phyloP scores from a whole-genome alignment of 92 coral and sea anemone genomes.

The Actinernus sp. region DNA sequence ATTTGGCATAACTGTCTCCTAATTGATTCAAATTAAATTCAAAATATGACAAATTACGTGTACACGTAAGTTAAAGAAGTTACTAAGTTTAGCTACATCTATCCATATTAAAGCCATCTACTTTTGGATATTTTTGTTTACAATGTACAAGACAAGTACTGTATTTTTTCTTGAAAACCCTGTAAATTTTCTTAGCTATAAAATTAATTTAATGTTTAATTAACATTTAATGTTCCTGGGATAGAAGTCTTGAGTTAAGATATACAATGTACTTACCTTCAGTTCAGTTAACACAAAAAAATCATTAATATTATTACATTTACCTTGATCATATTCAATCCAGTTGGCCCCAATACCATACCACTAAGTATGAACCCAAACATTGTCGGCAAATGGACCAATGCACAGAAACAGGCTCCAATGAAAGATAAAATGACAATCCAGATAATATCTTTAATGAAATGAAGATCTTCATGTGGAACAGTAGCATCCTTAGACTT shows the following conservation, averaged over 20 bases:
- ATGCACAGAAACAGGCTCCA: constrained; percentile 80
- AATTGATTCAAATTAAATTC: too few species aligned
- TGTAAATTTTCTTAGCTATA: background rate
- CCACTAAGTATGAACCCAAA: constrained; percentile 98
- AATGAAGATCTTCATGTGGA: constrained; percentile 95
- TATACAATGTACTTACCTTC: too few species aligned
- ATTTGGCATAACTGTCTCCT: too few species aligned
- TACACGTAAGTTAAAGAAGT: too few species aligned
- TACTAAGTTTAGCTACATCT: too few species aligned
- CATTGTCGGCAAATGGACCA: constrained; percentile 90
- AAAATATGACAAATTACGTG: too few species aligned
- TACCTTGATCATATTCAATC: constrained; percentile 91
- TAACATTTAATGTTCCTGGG: too few species aligned
- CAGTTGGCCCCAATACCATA: constrained; percentile 95
- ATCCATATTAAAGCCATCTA: too few species aligned
- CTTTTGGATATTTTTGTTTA: too few species aligned
- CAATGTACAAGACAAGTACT: background rate
- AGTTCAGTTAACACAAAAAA: too few species aligned
- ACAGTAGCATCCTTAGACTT: constrained; percentile 96
- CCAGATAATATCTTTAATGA: constrained; percentile 85
- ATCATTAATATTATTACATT: background rate
- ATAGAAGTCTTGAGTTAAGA: too few species aligned
- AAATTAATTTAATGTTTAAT: too few species aligned
- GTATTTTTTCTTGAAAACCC: background rate
- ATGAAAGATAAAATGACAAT: constrained; percentile 80